Evolutionary conservation across 2,113 vertebrate genomes (phyloP), one percentile per base, ranked within the genome.

Genomic region (Lagopus leucura): DNA sequence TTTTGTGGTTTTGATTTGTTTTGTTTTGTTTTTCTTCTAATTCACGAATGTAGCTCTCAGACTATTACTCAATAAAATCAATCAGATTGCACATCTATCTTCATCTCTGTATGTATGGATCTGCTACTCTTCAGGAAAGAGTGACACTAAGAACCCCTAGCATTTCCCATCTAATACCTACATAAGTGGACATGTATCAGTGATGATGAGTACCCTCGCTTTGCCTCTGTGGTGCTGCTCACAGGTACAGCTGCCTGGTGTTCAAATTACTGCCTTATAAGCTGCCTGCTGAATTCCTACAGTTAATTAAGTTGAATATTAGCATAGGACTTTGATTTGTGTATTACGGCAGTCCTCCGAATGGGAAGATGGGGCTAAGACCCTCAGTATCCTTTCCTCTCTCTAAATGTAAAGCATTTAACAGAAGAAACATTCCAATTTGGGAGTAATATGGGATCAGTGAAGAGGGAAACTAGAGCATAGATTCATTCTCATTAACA

Each of bases 1-100:
- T 67, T 45, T 47, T 65, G 61, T 40, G 61, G 28, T 6, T 64
- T 34, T 25, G 20, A 24, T 14, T 34, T 25, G 20, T 27, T 14
- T 34, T 13, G 30, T 34, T 22, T 88, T 88, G 88, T 3, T 95
- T 50, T 89, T 58, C 93, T 96, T 97, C 30, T 69, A 65, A 90
- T 96, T 96, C 89, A 96, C 92, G 88, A 76, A 87, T 98, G 96
- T 98, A 97, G 96, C 95, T 97, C 88, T 94, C 55, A 64, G 85
- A 93, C 75, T 95, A 97, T 97, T 97, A 97, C 93, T 97, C 90
- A 98, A 97, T 98, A 98, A 98, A 97, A 83, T 70, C 82, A 96
- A 95, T 91, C 78, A 90, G 94, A 97, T 94, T 95, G 66, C 87
- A 94, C 82, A 96, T 94, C 50, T 78, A 52, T 69, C 60, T 97